Evolutionary conservation across 2,888 invertebrate genomes (phyloP), one percentile per base, ranked within the genome.

Genomic region (Lasioglossum lativentre): DNA sequence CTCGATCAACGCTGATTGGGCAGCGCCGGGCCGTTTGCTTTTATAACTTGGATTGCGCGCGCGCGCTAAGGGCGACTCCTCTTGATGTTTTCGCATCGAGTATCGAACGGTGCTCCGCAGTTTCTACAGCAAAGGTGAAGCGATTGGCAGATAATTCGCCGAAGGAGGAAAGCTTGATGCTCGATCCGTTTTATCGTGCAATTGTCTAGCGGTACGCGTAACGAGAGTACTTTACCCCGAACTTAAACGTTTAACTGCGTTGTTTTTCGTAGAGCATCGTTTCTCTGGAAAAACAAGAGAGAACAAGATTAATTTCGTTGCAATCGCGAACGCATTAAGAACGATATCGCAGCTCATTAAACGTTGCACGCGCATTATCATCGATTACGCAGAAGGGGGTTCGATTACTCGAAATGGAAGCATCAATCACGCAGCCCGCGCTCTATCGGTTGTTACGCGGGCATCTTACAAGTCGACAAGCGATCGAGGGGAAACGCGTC

Each of bases 1-100:
- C 90, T 90, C 88, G 87, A 90, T 85, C 90, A 75, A 71, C 86
- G 83, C 87, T 90, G 90, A 90, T 90, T 90, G 90, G 90, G 81
- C 86, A 83, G 56, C 78, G 84, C 47, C 73, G 78, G 19, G 8
- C 45, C 82, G 79, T 84, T 85, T 82, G 78, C 80, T 86, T 85
- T 90, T 90, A 90, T 86, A 88, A 80, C 63, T 56, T 52, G 34
- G 42, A 47, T 68, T 72, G 72, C 47, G 71, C 78, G 75, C 59
- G 72, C 75, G 70, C 38, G 45, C 56, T 6, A 56, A 73, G 47
- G 63, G 66, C 38, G 23, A 23, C 73, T 34, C 38, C 42, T 14
- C 63, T 63, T 14, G 16, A 16, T 30, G 63, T 63, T 63, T 30
- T 16, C 63, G 30, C 23, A 19, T 12, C 40, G 56, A 10, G 27